These are phyloP conservation scores for Amphipoea lucens DNA, from an alignment of 2,888 invertebrate species.

Conservation along the genomic window DNA sequence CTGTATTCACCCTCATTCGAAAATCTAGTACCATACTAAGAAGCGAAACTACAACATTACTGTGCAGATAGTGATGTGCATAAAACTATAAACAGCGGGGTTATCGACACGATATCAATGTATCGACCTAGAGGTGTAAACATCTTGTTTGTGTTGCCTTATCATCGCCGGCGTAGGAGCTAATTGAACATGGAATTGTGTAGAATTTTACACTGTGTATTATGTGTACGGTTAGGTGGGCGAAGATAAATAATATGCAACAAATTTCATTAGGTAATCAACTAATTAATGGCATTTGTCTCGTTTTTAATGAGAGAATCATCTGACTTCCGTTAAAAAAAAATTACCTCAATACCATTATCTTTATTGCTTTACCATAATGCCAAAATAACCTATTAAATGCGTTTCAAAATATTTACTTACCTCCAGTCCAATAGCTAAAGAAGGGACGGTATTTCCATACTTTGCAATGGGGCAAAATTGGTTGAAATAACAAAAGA, in stretches of 20 bases:
- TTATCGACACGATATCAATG: conserved; percentile 64
- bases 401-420: too few species aligned
- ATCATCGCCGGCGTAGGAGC: conserved; percentile 21
- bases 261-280: not conserved
- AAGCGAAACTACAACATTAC: not conserved
- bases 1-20: not conserved
- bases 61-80: conserved; percentile 36
- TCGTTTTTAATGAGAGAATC: too few species aligned
- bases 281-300: too few species aligned
- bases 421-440: not conserved
- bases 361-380: too few species aligned
- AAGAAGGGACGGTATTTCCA: not conserved
- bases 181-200: conserved; percentile 33
- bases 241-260: not conserved
- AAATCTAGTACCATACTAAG: not conserved
- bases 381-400: too few species aligned
- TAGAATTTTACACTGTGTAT: conserved; percentile 8
- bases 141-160: conserved; percentile 46
- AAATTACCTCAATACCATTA: too few species aligned
- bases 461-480: too few species aligned
- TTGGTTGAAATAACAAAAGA: too few species aligned
- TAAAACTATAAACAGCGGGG: conserved; percentile 52
- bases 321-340: too few species aligned
- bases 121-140: conserved; percentile 48
- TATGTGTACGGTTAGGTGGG: not conserved